Percentiles rank a stretch among this genome's conserved stretches.
These are phyloP conservation scores for Cepaea nemoralis DNA, from an alignment of 1,140 invertebrate genomes.

Conservation along the genomic window DNA sequence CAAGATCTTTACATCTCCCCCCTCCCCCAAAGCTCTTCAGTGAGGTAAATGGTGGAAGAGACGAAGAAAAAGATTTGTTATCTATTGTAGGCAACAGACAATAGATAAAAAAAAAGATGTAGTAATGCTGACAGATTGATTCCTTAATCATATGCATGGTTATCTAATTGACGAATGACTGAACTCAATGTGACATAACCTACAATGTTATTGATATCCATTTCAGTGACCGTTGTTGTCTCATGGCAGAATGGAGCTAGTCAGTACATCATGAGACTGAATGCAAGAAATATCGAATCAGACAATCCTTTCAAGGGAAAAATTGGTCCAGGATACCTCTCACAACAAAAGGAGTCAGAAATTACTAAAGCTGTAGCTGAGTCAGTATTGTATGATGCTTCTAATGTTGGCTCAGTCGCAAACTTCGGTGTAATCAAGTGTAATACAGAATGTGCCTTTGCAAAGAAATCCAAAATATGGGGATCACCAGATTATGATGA, in stretches of 20 bases:
- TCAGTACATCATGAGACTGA: not conserved
- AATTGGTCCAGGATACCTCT: constrained; percentile 39
- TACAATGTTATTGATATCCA: too few species aligned
- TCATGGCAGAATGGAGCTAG: not conserved
- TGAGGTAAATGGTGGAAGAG: too few species aligned
- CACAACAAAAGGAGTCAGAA: constrained; percentile 41
- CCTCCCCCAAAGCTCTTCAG: too few species aligned
- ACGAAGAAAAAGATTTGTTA: too few species aligned
- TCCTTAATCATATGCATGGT: too few species aligned
- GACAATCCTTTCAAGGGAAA: constrained; percentile 51
- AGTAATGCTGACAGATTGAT: too few species aligned
- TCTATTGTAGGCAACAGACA: too few species aligned
- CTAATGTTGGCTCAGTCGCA: constrained; percentile 42
- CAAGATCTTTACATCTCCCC: too few species aligned
- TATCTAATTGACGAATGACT: too few species aligned
- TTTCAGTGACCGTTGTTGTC: constrained; percentile 4
- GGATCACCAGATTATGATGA: constrained; percentile 56
- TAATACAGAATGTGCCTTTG: constrained; percentile 66
- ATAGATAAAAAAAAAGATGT: too few species aligned
- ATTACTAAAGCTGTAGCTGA: constrained; percentile 43
- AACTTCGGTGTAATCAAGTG: constrained; percentile 57
- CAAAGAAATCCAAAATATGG: constrained; percentile 64
- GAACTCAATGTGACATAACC: too few species aligned
- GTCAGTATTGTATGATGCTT: constrained; percentile 59
- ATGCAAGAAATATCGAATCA: not conserved